Evolutionary conservation across 2,888 invertebrate species (phyloP).

Genomic region (Drosophila maculinotata): DNA sequence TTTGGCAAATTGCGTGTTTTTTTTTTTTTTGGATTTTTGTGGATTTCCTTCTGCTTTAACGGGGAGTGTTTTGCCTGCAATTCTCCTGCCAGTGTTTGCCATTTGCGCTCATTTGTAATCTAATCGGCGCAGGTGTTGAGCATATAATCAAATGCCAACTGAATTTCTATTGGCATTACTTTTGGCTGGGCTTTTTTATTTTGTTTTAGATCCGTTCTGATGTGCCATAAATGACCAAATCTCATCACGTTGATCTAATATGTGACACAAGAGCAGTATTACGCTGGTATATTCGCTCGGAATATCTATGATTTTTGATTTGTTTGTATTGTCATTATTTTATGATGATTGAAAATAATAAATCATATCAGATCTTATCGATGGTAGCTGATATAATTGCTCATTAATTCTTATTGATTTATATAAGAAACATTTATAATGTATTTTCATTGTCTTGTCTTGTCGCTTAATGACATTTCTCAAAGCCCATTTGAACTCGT

Average conservation of each 20-base stretch:
- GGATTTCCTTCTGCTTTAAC: not conserved
- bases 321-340: slow-evolving; percentile 4
- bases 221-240: slow-evolving; percentile 26
- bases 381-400: not conserved
- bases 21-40: slow-evolving; percentile 5
- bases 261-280: not conserved
- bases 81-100: too few species aligned
- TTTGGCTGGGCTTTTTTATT: not conserved
- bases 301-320: slow-evolving; percentile 15
- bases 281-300: slow-evolving; percentile 2
- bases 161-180: slow-evolving; percentile 33
- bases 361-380: slow-evolving; percentile 1
- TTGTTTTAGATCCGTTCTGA: slow-evolving; percentile 2
- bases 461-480: too few species aligned
- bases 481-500: too few species aligned
- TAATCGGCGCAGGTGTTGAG: slow-evolving; percentile 32
- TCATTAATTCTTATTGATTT: not conserved
- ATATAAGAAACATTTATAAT: too few species aligned
- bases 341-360: slow-evolving; percentile 5
- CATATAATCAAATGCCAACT: slow-evolving; percentile 31
- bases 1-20: slow-evolving; percentile 8
- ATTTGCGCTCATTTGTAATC: slow-evolving; percentile 47
- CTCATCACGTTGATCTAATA: slow-evolving; percentile 5
- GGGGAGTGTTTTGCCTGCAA: not conserved
- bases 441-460: too few species aligned